Evolutionary conservation across 2,113 vertebrate genomes (phyloP), one percentile per base, ranked within the genome.

Genomic region (Coryphaenoides rupestris): DNA sequence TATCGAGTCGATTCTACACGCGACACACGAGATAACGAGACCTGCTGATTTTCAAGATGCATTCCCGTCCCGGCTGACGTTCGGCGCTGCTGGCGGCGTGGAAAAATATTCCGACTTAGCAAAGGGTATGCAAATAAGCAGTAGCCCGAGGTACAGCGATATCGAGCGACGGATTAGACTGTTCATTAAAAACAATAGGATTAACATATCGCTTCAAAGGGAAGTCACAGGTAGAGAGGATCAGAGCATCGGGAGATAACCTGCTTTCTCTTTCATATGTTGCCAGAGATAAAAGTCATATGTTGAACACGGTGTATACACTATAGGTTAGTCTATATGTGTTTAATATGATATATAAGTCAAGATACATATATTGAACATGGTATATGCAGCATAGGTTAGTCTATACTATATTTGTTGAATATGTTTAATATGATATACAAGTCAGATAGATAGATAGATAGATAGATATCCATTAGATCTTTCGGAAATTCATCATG

Each of bases 141-240:
- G 87, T 79, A 64, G 87, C 90, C 87, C 68, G 72, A 82, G 89
- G 90, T 87, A 74, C 86, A 62, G 77, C 78, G 74, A 80, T 80
- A 73, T 85, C 77, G 89, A 84, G 76, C 21, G 68, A 74, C 74
- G 83, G 86, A 91, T 87, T 65, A 85, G 82, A 86, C 56, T 69
- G 86, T 75, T 75, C 77, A 66, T 78, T 77, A 53, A 78, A 70
- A 74, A 68, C 46, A 65, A 63, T 57, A 59, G 74, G 81, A 82
- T 85, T 84, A 85, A 77, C 81, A 81, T 81, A 73, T 82, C 60
- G 70, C 79, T 83, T 78, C 83, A 80, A 66, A 58, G 62, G 46
- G 40, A 55, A 72, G 46, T 57, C 63, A 62, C 53, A 70, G 79
- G 72, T 74, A 73, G 63, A 62, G 23, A 55, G 60, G 78, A 89